Evolutionary conservation across 2,797 vertebrate genomes (phyloP).

Genomic region (Acipenser transmontanus): DNA sequence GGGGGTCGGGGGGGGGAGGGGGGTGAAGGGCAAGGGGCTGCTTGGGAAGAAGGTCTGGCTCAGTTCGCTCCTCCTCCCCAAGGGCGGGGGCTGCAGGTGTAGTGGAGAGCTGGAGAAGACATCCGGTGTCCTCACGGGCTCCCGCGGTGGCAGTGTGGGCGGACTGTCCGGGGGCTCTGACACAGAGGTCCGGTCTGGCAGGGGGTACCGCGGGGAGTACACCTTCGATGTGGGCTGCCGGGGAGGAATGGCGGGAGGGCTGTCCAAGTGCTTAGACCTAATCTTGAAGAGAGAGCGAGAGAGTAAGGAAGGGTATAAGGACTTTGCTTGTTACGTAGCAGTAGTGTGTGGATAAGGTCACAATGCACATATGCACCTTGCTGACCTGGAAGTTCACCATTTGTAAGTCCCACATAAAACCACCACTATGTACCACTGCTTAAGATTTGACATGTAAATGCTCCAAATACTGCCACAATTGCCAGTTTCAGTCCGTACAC

Average conservation of each 20-base stretch:
- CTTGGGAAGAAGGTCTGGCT: conserved; percentile 80
- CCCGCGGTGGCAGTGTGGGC: conserved; percentile 81
- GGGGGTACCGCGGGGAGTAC: conserved; percentile 76
- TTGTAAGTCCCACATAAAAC: too few species aligned
- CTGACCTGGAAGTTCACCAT: too few species aligned
- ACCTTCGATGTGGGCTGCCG: conserved; percentile 84
- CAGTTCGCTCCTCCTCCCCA: conserved; percentile 77
- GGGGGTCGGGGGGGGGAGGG: conserved; percentile 60
- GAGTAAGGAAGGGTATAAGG: too few species aligned
- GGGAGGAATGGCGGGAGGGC: conserved; percentile 87
- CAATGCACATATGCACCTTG: too few species aligned
- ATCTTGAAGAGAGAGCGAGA: conserved; percentile 49
- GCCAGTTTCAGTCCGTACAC: too few species aligned
- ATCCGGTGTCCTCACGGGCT: conserved; percentile 81
- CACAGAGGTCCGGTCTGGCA: conserved; percentile 73
- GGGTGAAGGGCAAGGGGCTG: conserved; percentile 58
- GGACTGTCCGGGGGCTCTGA: conserved; percentile 84
- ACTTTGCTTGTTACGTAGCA: too few species aligned
- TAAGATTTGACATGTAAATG: too few species aligned
- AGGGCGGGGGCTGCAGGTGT: conserved; percentile 83
- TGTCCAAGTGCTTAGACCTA: conserved; percentile 79
- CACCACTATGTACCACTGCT: too few species aligned
- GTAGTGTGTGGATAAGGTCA: too few species aligned
- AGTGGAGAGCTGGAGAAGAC: conserved; percentile 83
- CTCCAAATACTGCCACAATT: too few species aligned